These are phyloP conservation scores for Phalloptychus januarius DNA, from an alignment of 2,797 vertebrate genomes.

Conservation along the genomic window DNA sequence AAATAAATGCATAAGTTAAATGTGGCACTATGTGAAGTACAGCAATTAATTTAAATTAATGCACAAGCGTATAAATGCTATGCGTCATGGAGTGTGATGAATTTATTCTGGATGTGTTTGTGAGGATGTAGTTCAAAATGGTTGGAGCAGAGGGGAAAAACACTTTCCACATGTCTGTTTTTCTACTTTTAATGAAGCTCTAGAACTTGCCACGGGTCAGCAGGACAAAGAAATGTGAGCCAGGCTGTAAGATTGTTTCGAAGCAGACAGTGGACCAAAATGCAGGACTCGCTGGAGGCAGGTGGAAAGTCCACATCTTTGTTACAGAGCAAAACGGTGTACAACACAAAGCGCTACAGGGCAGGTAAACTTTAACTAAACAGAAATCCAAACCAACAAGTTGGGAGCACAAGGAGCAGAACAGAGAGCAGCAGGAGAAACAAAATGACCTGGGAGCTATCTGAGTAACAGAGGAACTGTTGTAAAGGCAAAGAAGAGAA, in stretches of 20 bases:
- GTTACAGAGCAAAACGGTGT: background rate
- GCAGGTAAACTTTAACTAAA: background rate
- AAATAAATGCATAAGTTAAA: background rate
- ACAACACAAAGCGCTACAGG: background rate
- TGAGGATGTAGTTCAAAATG: background rate
- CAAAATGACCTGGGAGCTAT: background rate
- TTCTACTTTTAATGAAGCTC: slow-evolving; percentile 5
- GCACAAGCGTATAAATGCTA: background rate
- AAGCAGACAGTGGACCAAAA: background rate
- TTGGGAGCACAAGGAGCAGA: background rate
- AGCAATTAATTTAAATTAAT: background rate
- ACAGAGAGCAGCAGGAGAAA: background rate
- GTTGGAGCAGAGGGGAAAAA: background rate
- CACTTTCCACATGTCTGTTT: background rate
- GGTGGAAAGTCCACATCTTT: background rate
- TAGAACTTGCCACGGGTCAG: background rate
- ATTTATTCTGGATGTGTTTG: background rate
- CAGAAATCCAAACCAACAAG: slow-evolving; percentile 3
- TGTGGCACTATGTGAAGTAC: background rate
- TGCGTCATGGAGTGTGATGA: background rate
- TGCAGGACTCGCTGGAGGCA: background rate
- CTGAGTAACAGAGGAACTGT: background rate
- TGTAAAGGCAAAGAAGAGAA: background rate
- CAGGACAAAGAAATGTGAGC: background rate
- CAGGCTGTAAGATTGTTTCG: background rate